Conservation (phyloP, 2,888 invertebrate species). For the Pachliopta kotzebuea region DNA sequence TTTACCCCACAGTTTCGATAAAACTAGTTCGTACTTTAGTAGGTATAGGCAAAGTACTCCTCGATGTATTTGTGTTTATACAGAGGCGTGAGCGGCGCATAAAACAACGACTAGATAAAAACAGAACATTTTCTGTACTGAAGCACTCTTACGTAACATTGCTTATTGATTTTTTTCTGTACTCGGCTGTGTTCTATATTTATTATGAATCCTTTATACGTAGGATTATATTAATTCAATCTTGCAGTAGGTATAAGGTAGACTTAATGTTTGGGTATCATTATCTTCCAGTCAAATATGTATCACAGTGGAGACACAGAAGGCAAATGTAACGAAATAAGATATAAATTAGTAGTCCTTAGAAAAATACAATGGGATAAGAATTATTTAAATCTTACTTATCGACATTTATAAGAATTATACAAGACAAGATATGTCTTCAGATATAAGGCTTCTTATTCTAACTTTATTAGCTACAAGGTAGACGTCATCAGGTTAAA, state of each 20-base stretch:
- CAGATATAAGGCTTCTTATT: too few relatives aligned
- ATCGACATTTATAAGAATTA: too few relatives aligned
- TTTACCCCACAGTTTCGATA: neutral
- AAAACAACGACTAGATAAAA: conserved; percentile 1
- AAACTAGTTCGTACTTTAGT: neutral
- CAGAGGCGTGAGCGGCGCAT: neutral
- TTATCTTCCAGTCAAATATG: too few relatives aligned
- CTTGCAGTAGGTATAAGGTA: neutral
- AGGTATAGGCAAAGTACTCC: too few relatives aligned
- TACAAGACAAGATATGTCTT: too few relatives aligned
- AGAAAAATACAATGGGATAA: too few relatives aligned
- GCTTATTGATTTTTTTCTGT: neutral
- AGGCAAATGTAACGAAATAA: too few relatives aligned
- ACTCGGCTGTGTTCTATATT: neutral
- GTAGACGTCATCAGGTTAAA: too few relatives aligned
- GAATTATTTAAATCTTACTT: too few relatives aligned
- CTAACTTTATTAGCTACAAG: too few relatives aligned
- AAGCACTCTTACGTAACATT: neutral
- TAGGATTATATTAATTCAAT: neutral
- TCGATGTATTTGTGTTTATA: conserved; percentile 1
- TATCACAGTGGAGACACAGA: too few relatives aligned
- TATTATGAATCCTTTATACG: neutral
- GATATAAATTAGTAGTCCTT: too few relatives aligned
- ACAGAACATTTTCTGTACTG: neutral
- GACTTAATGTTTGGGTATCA: neutral